These are phyloP conservation scores for Hirtodrosophila trivittata DNA, from an alignment of 2,888 invertebrate genomes.

Conservation along the genomic window DNA sequence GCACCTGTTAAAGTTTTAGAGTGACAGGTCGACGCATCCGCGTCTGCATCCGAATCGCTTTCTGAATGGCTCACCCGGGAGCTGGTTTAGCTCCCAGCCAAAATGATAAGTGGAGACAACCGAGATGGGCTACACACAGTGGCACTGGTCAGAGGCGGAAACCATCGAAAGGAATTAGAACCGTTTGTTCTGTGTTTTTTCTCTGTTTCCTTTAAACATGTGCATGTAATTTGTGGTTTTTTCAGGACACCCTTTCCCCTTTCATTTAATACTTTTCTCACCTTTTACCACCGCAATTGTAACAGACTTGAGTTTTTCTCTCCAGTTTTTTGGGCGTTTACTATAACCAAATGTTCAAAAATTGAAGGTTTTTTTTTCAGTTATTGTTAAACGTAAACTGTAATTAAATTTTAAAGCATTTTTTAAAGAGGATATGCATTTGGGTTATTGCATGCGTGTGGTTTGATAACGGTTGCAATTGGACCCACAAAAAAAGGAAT, in stretches of 20 bases:
- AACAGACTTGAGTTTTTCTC: slow-evolving; percentile 4
- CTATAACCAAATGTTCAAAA: slow-evolving; percentile 55
- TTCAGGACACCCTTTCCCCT: not conserved
- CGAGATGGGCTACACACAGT: slow-evolving; percentile 12
- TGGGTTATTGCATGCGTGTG: slow-evolving; percentile 52
- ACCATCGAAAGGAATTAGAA: slow-evolving; percentile 46
- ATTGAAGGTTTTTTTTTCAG: too few relatives aligned
- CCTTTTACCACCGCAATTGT: slow-evolving; percentile 47
- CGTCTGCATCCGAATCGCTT: slow-evolving; percentile 34
- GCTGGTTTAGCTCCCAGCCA: slow-evolving; percentile 19
- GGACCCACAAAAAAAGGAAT: slow-evolving; percentile 12
- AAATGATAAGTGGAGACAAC: slow-evolving; percentile 60
- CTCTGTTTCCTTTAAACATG: slow-evolving; percentile 45
- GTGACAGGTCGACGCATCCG: slow-evolving; percentile 52
- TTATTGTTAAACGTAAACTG: slow-evolving; percentile 20
- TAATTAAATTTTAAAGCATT: slow-evolving; percentile 52
- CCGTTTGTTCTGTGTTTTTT: not conserved
- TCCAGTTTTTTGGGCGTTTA: slow-evolving; percentile 13
- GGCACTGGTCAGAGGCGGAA: not conserved
- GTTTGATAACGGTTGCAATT: slow-evolving; percentile 38
- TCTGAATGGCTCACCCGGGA: slow-evolving; percentile 62
- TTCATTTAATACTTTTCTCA: slow-evolving; percentile 71
- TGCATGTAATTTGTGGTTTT: slow-evolving; percentile 72
- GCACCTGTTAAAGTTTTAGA: slow-evolving; percentile 58
- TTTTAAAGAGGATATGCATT: slow-evolving; percentile 45